Percentiles rank a stretch among this genome's conserved stretches.
Conservation (phyloP, 2,113 vertebrate genomes). For the Xiphophorus maculatus region DNA sequence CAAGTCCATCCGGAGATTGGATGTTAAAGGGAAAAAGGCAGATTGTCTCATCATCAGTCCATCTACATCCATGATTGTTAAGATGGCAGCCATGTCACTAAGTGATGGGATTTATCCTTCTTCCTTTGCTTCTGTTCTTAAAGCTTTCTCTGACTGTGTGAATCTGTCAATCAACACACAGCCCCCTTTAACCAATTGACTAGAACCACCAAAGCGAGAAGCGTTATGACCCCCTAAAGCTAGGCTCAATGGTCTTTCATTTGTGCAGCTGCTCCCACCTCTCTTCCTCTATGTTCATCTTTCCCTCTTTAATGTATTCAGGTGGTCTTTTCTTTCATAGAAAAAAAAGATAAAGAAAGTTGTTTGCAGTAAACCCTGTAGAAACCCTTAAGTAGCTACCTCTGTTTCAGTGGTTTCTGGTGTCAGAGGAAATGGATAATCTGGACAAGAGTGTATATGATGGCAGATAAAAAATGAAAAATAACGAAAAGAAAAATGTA, state of each 20-base stretch:
- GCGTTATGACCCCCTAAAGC: background rate
- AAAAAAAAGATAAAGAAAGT: too few species aligned
- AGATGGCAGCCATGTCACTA: slow-evolving; percentile 27
- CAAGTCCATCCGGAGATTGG: background rate
- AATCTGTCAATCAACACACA: slow-evolving; percentile 52
- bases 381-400: too few species aligned
- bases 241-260: slow-evolving; percentile 5
- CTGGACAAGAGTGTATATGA: too few species aligned
- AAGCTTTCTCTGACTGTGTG: slow-evolving; percentile 39
- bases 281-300: background rate
- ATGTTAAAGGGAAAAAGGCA: slow-evolving; percentile 22
- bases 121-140: slow-evolving; percentile 34
- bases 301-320: too few species aligned
- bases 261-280: slow-evolving; percentile 19
- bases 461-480: too few species aligned
- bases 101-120: slow-evolving; percentile 41
- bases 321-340: too few species aligned
- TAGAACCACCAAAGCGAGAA: slow-evolving; percentile 3
- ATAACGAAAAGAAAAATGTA: too few species aligned
- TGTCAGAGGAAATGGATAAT: too few species aligned
- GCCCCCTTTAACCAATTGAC: slow-evolving; percentile 36
- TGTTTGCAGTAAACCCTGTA: too few species aligned
- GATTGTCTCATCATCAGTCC: slow-evolving; percentile 12
- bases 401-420: background rate
- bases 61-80: slow-evolving; percentile 47